A percentile compares a stretch with the other conserved stretches of the same genome.
phyloP scores from a whole-genome alignment of 2,888 invertebrate species.

The Tortrix viridana region DNA sequence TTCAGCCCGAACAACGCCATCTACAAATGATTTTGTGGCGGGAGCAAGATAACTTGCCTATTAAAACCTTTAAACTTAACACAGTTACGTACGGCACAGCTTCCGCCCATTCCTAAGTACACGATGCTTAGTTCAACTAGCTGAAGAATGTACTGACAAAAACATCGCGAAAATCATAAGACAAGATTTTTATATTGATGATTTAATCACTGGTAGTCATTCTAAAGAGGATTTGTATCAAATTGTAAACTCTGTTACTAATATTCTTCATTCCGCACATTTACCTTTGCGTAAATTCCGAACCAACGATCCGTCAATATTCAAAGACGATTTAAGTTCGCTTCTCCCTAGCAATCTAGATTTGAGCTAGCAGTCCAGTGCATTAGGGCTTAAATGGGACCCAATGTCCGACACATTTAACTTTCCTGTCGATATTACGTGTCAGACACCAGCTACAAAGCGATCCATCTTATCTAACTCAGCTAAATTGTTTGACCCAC shows the following conservation, averaged over 20 bases:
- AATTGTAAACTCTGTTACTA: constrained; percentile 18
- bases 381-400: constrained; percentile 11
- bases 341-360: constrained; percentile 10
- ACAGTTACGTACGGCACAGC: too few relatives aligned
- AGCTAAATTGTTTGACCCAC: constrained; percentile 17
- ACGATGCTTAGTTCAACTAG: too few relatives aligned
- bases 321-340: constrained; percentile 1
- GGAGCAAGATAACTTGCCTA: constrained; percentile 5
- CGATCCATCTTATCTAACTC: constrained; percentile 1
- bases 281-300: constrained; percentile 27
- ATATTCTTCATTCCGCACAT: constrained; percentile 10
- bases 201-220: not conserved
- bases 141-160: too few relatives aligned
- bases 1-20: constrained; percentile 26
- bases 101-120: too few relatives aligned
- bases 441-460: constrained; percentile 8
- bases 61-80: not conserved
- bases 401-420: constrained; percentile 7
- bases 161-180: too few relatives aligned
- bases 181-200: too few relatives aligned
- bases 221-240: constrained; percentile 18
- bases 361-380: constrained; percentile 18
- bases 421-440: constrained; percentile 14
- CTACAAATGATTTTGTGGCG: constrained; percentile 38
- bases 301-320: constrained; percentile 18